A percentile compares a stretch with the other conserved stretches of the same genome.
These are phyloP conservation scores for Drosophila micromelanica DNA, from an alignment of 1,140 invertebrate genomes.

Conservation along the genomic window DNA sequence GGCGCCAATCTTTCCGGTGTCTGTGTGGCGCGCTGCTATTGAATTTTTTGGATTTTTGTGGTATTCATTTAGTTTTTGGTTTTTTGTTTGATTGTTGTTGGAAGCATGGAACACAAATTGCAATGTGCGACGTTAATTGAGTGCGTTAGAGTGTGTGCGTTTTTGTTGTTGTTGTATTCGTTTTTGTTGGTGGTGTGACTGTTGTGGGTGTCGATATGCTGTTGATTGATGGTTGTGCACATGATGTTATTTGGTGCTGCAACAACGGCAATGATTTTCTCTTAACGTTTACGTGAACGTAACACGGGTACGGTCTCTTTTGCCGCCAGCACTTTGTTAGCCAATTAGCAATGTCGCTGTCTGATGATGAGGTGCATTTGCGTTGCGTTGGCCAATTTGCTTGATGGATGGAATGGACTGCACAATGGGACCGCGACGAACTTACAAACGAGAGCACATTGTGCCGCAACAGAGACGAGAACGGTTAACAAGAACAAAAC, in stretches of 20 bases:
- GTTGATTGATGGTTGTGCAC: constrained; percentile 40
- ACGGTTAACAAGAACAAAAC: constrained; percentile 12
- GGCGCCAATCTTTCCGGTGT: constrained; percentile 60
- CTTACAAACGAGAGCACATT: constrained; percentile 35
- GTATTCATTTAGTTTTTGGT: constrained; percentile 46
- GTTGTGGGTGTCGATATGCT: constrained; percentile 18
- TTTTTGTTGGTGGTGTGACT: constrained; percentile 12
- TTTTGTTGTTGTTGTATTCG: constrained; percentile 27
- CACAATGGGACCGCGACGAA: constrained; percentile 21
- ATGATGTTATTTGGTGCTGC: constrained; percentile 34
- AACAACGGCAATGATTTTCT: constrained; percentile 13
- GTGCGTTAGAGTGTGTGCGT: constrained; percentile 39
- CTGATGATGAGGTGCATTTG: constrained; percentile 67
- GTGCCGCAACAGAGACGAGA: constrained; percentile 34
- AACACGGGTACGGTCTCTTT: constrained; percentile 2
- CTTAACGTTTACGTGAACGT: constrained; percentile 31
- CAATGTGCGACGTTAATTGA: constrained; percentile 60
- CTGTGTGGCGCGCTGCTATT: constrained; percentile 73
- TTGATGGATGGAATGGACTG: constrained; percentile 58
- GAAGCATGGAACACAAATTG: constrained; percentile 53
- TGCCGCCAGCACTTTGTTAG: constrained; percentile 57
- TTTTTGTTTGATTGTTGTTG: constrained; percentile 31
- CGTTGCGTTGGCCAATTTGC: constrained; percentile 64
- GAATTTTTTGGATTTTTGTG: constrained; percentile 54
- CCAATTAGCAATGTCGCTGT: constrained; percentile 75